Evolutionary conservation across 1,140 invertebrate genomes (phyloP).

Genomic region (Conopomorpha cramerella): DNA sequence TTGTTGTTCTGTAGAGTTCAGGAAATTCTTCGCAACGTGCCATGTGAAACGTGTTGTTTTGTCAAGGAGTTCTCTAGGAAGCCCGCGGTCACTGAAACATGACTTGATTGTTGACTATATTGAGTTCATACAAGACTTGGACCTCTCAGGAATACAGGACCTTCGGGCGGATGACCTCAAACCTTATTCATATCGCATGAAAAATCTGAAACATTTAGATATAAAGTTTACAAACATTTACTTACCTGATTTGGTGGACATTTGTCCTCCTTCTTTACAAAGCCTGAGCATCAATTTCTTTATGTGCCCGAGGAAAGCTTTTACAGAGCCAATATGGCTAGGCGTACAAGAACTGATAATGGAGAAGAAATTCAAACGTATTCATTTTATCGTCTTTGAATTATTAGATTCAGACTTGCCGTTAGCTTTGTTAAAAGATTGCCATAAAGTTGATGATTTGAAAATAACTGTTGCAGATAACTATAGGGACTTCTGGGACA

Average conservation of each 20-base stretch:
- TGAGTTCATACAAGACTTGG: constrained; percentile 7
- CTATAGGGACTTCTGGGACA: constrained; percentile 8
- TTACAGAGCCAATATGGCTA: constrained; percentile 4
- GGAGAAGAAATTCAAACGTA: constrained; percentile 5
- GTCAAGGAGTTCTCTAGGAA: constrained; percentile 9
- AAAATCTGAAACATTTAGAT: constrained; percentile 9
- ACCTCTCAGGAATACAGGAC: constrained; percentile 11
- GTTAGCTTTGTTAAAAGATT: constrained; percentile 8
- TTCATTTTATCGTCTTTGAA: constrained; percentile 12
- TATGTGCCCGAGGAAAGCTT: constrained; percentile 5
- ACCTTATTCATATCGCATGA: constrained; percentile 6
- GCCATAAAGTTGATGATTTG: constrained; percentile 8
- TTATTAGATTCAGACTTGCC: constrained; percentile 9
- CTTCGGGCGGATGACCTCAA: constrained; percentile 6
- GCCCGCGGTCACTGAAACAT: constrained; percentile 5
- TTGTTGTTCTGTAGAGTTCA: constrained; percentile 6
- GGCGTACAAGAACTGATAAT: constrained; percentile 5
- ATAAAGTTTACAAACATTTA: constrained; percentile 12
- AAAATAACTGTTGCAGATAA: constrained; percentile 14
- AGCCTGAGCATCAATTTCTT: constrained; percentile 14
- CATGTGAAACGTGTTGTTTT: constrained; percentile 9
- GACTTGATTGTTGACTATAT: constrained; percentile 7
- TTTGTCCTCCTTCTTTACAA: constrained; percentile 9
- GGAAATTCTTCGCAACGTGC: constrained; percentile 10
- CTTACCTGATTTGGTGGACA: constrained; percentile 7